phyloP scores from a whole-genome alignment of 2,797 vertebrate genomes.

The Paramormyrops hopkinsi region DNA sequence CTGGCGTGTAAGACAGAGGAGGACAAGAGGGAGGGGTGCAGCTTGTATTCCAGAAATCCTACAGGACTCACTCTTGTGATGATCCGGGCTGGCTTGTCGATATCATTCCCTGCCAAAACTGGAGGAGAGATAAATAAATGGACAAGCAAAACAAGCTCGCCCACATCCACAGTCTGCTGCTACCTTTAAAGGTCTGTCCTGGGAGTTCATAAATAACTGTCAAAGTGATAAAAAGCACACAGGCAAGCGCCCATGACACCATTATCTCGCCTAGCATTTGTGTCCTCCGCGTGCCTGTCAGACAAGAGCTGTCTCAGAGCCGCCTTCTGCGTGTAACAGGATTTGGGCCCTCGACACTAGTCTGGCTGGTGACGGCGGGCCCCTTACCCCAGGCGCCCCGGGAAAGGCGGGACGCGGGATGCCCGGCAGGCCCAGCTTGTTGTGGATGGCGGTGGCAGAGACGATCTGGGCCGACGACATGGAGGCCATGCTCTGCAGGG shows the following conservation, averaged over 20 bases:
- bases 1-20: not conserved
- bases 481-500: conserved; percentile 99
- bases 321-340: conserved; percentile 55
- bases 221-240: not conserved
- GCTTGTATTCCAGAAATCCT: not conserved
- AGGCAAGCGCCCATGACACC: conserved; percentile 23
- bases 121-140: conserved; percentile 50
- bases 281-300: conserved; percentile 59
- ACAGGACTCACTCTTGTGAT: conserved; percentile 91
- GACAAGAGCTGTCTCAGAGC: conserved; percentile 50
- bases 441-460: conserved; percentile 98
- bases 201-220: conserved; percentile 12
- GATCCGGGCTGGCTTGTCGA: conserved; percentile 94
- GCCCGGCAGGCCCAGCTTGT: conserved; percentile 96
- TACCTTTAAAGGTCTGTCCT: not conserved
- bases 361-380: conserved; percentile 33
- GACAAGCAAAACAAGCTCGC: conserved; percentile 41
- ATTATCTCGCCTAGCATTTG: conserved; percentile 58
- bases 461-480: conserved; percentile 99
- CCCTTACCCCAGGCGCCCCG: conserved; percentile 92
- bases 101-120: conserved; percentile 99
- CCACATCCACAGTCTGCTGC: conserved; percentile 30
- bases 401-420: conserved; percentile 94
- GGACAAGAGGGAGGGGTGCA: not conserved
- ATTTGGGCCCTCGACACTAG: conserved; percentile 46